Base-by-base conservation (phyloP, 64 coral and sea anemone genomes). In the Anthopleura sola region DNA sequence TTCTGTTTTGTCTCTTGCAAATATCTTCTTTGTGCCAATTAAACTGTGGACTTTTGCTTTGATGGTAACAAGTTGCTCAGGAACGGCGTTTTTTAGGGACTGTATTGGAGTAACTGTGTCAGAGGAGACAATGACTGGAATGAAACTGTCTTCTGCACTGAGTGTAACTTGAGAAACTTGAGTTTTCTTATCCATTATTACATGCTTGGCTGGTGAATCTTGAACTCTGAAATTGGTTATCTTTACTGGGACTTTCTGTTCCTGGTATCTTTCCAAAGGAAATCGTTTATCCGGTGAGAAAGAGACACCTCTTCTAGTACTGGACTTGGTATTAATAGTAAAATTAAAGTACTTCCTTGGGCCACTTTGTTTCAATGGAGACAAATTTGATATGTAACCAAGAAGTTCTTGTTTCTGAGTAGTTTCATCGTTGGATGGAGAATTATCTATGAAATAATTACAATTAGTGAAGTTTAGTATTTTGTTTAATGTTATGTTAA, bases 181-280 rank as follows among this genome's bases (percentile, higher is more conserved):
- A 12, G 85, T 92, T 31, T 82, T 82, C 36, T 87, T 26, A 71
- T 77, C 68, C 13, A 92, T 53, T 11, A 92, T 62, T 24, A 83
- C 69, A 34, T 87, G 79, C 38, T 92, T 87, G 17, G 77, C 39
- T 36, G 47, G 37, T 28, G 60, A 58, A 83, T 48, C 55, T 57
- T 86, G 85, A 23, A 91, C 20, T 23, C 69, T 31, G 40, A 92
- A 87, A 69, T 48, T 48, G 3, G 46, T 11, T 5, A 48, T 83
- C 37, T 92, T 87, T 13, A 92, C 58, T 44, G 90, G 90, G 18
- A 71, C 49, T 87, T 92, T 82, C 26, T 87, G 84, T 19, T 92
- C 85, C 56, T 92, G 90, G 3, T 81, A 55, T 49, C 75, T 71
- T 21, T n/a, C 13, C 78, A 87, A 75, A 6, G 46, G 53, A 36